Conservation (phyloP, 2,113 vertebrate species). For the Paralichthys olivaceus region DNA sequence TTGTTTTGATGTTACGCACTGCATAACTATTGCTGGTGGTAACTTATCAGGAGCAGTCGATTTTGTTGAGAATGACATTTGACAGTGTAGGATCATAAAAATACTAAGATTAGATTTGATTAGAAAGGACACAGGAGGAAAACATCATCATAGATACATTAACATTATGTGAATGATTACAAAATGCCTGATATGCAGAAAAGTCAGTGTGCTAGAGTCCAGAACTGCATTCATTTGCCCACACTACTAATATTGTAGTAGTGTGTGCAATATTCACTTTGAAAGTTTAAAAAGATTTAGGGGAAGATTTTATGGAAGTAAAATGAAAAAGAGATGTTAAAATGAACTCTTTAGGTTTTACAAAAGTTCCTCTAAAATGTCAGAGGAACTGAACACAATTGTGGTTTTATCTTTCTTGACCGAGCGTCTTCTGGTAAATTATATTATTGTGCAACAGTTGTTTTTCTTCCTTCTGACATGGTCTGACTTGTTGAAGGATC, state of each 20-base stretch:
- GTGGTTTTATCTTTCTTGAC: constrained; percentile 15
- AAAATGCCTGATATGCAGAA: not conserved
- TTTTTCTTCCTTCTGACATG: constrained; percentile 12
- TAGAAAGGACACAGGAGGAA: not conserved
- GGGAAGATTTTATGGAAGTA: not conserved
- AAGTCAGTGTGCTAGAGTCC: no score
- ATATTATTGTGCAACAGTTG: constrained; percentile 50
- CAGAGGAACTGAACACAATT: constrained; percentile 57
- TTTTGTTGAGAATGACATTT: not conserved
- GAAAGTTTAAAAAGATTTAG: no score
- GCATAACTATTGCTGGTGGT: no score
- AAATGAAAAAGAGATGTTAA: not conserved
- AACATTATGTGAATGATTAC: not conserved
- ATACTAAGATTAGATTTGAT: accelerated
- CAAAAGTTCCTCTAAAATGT: not conserved
- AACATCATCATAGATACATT: no score
- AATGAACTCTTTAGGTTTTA: not conserved
- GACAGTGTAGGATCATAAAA: no score
- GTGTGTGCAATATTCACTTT: no score
- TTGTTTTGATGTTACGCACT: not conserved
- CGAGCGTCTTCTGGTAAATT: constrained; percentile 45
- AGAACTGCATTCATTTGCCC: no score
- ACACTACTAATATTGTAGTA: no score
- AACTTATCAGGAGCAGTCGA: not conserved
- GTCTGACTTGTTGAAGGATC: not conserved